Conservation (phyloP, 2,113 vertebrate genomes). For the Sclerurus mexicanus region DNA sequence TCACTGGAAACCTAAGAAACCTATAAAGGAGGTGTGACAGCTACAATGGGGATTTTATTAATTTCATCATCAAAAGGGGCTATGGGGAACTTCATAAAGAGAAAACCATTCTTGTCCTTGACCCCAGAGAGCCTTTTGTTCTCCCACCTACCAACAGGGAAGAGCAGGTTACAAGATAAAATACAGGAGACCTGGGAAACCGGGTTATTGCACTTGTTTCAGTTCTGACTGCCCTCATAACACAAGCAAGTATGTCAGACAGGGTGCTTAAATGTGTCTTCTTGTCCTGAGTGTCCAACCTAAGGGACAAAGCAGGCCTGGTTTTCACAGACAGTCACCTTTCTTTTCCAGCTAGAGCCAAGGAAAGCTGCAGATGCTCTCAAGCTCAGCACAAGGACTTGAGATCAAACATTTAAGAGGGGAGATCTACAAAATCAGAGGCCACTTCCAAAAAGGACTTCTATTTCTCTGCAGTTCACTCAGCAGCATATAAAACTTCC, state of each 20-base stretch:
- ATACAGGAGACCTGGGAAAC: background rate
- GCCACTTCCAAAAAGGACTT: background rate
- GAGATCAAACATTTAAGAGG: background rate
- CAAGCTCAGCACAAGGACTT: background rate
- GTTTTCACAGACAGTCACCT: background rate
- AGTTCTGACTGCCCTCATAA: background rate
- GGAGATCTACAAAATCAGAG: background rate
- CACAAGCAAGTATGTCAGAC: background rate
- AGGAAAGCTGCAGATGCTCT: background rate
- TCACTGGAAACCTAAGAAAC: background rate
- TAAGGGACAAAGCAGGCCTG: background rate
- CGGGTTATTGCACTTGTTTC: background rate
- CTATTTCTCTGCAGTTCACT: background rate
- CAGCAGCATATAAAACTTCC: background rate
- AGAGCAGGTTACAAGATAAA: background rate
- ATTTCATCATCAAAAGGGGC: background rate
- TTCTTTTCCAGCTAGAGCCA: background rate
- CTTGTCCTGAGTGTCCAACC: background rate
- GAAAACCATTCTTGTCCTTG: background rate
- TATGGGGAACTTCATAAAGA: background rate
- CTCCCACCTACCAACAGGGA: background rate
- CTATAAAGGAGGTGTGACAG: background rate
- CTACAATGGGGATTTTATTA: background rate
- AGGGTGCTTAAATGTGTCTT: background rate
- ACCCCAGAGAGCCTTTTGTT: background rate